Evolutionary conservation across 2,888 invertebrate genomes (phyloP).

Genomic region (Cerastoderma edule): DNA sequence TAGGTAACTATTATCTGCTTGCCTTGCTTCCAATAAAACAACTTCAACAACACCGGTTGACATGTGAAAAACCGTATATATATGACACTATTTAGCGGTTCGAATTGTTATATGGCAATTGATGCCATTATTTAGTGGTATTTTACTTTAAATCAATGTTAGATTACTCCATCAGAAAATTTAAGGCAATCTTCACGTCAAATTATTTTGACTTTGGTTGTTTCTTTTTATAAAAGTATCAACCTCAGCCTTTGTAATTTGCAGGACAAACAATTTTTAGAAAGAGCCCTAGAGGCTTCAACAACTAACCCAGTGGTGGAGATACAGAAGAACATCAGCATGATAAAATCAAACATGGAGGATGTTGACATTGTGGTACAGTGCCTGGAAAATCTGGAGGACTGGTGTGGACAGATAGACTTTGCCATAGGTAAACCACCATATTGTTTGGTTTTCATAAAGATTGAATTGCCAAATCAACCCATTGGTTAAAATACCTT

Average conservation of each 20-base stretch:
- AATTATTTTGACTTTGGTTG: neutral
- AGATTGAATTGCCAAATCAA: too few relatives aligned
- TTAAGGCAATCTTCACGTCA: neutral
- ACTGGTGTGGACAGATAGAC: slow-evolving; percentile 91
- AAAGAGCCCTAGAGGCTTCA: slow-evolving; percentile 89
- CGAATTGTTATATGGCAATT: neutral
- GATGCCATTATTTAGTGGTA: neutral
- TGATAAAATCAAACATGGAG: slow-evolving; percentile 85
- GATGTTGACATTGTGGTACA: slow-evolving; percentile 85
- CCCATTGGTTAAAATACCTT: too few relatives aligned
- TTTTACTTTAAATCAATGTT: too few relatives aligned
- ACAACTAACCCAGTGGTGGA: slow-evolving; percentile 89
- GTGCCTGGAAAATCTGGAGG: slow-evolving; percentile 89
- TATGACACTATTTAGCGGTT: too few relatives aligned
- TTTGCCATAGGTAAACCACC: slow-evolving; percentile 88
- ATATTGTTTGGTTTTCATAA: neutral
- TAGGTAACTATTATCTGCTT: too few relatives aligned
- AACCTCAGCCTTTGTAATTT: slow-evolving; percentile 69
- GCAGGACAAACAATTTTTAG: slow-evolving; percentile 89
- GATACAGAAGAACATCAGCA: slow-evolving; percentile 87
- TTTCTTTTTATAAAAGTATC: neutral
- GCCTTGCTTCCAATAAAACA: too few relatives aligned
- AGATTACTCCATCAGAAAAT: too few relatives aligned
- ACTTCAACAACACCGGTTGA: too few relatives aligned
- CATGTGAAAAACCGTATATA: too few relatives aligned